Percentiles rank a stretch among this genome's conserved stretches.
phyloP scores from a whole-genome alignment of 1,140 invertebrate genomes.

The Danaus melanippus region DNA sequence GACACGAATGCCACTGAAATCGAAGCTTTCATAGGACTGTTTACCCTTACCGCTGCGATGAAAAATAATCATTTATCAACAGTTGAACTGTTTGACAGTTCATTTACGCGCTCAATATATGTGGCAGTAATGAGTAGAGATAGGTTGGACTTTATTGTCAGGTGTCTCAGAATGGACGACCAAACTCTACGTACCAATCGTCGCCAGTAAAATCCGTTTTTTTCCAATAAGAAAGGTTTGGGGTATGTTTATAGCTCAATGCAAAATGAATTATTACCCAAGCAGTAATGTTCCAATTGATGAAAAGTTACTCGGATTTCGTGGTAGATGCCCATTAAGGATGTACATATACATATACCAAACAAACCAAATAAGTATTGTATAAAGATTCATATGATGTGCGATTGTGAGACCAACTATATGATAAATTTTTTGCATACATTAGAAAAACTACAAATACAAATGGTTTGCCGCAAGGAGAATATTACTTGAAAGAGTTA shows the following conservation, averaged over 20 bases:
- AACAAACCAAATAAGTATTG: conserved; percentile 22
- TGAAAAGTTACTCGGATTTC: conserved; percentile 21
- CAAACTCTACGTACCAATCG: conserved; percentile 2
- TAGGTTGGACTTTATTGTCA: conserved; percentile 11
- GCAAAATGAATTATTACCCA: conserved; percentile 6
- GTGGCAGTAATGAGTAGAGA: conserved; percentile 12
- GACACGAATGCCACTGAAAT: conserved; percentile 17
- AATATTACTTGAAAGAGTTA: conserved; percentile 4
- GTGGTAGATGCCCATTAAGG: conserved; percentile 20
- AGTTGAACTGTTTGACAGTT: conserved; percentile 2
- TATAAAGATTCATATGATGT: too few relatives aligned
- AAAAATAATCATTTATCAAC: conserved; percentile 9
- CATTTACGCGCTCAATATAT: conserved; percentile 10
- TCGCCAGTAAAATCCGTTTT: conserved; percentile 7
- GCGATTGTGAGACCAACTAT: too few relatives aligned
- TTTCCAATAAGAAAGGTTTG: conserved; percentile 9
- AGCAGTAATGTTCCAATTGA: conserved; percentile 1
- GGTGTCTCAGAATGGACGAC: conserved; percentile 14
- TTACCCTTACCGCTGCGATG: conserved; percentile 2
- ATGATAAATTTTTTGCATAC: too few relatives aligned
- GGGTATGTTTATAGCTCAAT: conserved; percentile 9
- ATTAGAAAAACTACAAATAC: too few relatives aligned
- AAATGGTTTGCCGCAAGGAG: too few relatives aligned
- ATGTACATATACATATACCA: conserved; percentile 26
- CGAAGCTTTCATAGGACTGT: neutral